phyloP scores from a whole-genome alignment of 2,888 invertebrate genomes.

The Hirtodrosophila confusa region DNA sequence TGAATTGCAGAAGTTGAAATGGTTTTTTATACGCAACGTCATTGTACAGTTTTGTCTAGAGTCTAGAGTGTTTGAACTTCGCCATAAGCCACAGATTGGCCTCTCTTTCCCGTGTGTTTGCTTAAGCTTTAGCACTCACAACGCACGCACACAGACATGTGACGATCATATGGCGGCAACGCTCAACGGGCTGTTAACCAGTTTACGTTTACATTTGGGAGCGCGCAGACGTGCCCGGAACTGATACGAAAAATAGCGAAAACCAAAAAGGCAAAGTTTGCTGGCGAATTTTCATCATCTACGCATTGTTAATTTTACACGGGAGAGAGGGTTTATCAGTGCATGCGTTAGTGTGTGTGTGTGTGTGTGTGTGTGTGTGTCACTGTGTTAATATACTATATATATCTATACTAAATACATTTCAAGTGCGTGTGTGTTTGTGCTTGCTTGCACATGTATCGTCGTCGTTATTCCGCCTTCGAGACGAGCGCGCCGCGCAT shows the following conservation, averaged over 20 bases:
- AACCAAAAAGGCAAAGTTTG: slow-evolving; percentile 27
- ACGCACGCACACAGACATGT: slow-evolving; percentile 31
- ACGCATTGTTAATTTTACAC: slow-evolving; percentile 43
- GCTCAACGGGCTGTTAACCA: slow-evolving; percentile 70
- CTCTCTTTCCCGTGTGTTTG: slow-evolving; percentile 54
- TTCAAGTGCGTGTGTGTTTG: slow-evolving; percentile 22
- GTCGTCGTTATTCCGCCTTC: slow-evolving; percentile 83
- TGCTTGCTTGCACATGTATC: slow-evolving; percentile 73
- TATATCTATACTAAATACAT: slow-evolving; percentile 12
- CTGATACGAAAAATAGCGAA: slow-evolving; percentile 34
- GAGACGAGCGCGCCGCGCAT: slow-evolving; percentile 80
- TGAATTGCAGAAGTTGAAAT: background rate
- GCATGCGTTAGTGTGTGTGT: slow-evolving; percentile 28
- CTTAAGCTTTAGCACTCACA: slow-evolving; percentile 66
- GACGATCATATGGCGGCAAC: slow-evolving; percentile 60
- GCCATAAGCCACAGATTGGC: slow-evolving; percentile 54
- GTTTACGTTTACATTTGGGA: slow-evolving; percentile 71
- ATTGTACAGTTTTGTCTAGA: slow-evolving; percentile 17
- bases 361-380: slow-evolving; percentile 23
- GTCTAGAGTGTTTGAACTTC: slow-evolving; percentile 58
- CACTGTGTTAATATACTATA: no score
- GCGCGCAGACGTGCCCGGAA: slow-evolving; percentile 71
- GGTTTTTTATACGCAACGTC: slow-evolving; percentile 16
- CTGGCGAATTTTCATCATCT: slow-evolving; percentile 48
- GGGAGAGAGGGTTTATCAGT: slow-evolving; percentile 45